A percentile compares a stretch with the other conserved stretches of the same genome.
These are phyloP conservation scores for Apodemia mormo DNA, from an alignment of 2,888 invertebrate genomes.

Conservation along the genomic window DNA sequence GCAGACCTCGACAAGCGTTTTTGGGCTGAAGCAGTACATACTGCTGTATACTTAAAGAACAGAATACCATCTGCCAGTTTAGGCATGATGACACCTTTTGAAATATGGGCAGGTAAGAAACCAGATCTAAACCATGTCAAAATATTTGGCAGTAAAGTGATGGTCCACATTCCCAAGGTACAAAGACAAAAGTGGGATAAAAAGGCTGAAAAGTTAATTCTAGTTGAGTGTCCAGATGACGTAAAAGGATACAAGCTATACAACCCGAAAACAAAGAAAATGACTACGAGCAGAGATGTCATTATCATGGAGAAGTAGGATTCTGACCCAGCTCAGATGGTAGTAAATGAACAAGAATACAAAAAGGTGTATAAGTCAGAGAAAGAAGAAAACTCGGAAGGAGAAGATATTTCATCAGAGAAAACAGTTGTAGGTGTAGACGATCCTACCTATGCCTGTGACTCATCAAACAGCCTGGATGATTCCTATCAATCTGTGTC, in stretches of 20 bases:
- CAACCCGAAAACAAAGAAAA: slow-evolving; percentile 29
- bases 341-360: neutral
- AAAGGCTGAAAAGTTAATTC: slow-evolving; percentile 29
- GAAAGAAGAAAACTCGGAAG: neutral
- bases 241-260: slow-evolving; percentile 32
- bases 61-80: slow-evolving; percentile 23
- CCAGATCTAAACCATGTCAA: slow-evolving; percentile 33
- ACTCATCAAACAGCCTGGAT: neutral
- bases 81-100: slow-evolving; percentile 34
- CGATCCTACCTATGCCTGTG: neutral
- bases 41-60: slow-evolving; percentile 28
- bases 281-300: slow-evolving; percentile 36
- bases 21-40: slow-evolving; percentile 27
- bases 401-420: neutral
- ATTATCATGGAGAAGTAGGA: slow-evolving; percentile 30
- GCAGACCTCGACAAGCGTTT: slow-evolving; percentile 18
- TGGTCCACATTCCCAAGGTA: slow-evolving; percentile 24
- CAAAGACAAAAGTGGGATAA: slow-evolving; percentile 36
- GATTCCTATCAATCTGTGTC: neutral
- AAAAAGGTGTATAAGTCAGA: neutral
- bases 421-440: neutral
- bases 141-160: slow-evolving; percentile 22
- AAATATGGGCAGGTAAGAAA: slow-evolving; percentile 34
- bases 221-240: slow-evolving; percentile 32
- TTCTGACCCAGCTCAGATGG: neutral